Percentiles rank a stretch among this genome's conserved stretches.
Conservation (phyloP, 1,140 invertebrate species). For the Drosophila busckii region DNA sequence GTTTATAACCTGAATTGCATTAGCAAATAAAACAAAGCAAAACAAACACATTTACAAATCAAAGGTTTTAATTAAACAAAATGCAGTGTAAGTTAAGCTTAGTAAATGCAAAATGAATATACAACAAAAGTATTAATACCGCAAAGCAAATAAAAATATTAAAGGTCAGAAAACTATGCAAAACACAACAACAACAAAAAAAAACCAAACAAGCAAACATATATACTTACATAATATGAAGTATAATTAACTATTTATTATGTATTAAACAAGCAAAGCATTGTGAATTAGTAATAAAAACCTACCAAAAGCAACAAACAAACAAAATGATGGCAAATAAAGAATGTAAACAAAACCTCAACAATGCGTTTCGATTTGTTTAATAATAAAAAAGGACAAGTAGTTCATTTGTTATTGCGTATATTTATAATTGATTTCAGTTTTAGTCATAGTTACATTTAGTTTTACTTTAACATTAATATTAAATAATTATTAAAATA, state of each 20-base stretch:
- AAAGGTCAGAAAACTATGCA: no score
- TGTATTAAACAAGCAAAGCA: constrained; percentile 72
- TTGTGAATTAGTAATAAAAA: constrained; percentile 76
- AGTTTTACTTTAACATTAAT: constrained; percentile 44
- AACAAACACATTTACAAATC: constrained; percentile 22
- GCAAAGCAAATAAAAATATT: constrained; percentile 1
- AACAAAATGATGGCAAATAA: constrained; percentile 68
- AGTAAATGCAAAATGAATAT: constrained; percentile 48
- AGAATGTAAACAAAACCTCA: constrained; percentile 52
- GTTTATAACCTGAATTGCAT: constrained; percentile 13
- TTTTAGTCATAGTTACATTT: constrained; percentile 59
- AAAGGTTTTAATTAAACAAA: constrained; percentile 36
- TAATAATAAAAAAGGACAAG: constrained; percentile 59
- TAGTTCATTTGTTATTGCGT: constrained; percentile 37
- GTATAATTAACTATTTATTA: constrained; percentile 69
- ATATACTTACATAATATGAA: constrained; percentile 55
- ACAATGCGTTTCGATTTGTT: constrained; percentile 30
- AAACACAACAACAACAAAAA: neutral
- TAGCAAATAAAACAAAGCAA: constrained; percentile 9
- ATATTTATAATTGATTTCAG: constrained; percentile 62
- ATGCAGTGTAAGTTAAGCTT: constrained; percentile 56
- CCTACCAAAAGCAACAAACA: constrained; percentile 53
- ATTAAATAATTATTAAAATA: constrained; percentile 75
- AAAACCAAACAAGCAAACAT: constrained; percentile 34
- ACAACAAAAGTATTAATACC: constrained; percentile 49